Conservation (phyloP, 2,888 invertebrate species). For the Timema cristinae region DNA sequence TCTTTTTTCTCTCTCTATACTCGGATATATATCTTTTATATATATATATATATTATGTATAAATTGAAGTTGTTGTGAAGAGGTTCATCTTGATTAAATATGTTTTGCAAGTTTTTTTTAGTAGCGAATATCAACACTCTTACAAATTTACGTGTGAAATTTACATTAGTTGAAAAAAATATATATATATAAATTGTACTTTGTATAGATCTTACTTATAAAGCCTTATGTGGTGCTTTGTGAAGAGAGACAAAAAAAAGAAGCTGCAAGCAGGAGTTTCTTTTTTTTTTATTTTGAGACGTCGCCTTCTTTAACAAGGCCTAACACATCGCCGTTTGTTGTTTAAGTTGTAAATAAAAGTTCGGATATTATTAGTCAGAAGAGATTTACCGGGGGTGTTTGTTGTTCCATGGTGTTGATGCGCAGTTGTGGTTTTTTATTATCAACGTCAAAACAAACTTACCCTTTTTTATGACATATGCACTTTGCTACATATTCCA, state of each 20-base stretch:
- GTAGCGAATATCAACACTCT: not conserved
- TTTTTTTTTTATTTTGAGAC: not conserved
- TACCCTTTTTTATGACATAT: not conserved
- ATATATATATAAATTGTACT: conserved; percentile 8
- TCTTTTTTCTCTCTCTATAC: conserved; percentile 13
- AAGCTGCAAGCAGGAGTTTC: conserved; percentile 7
- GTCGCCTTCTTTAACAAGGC: conserved; percentile 20
- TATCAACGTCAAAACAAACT: not conserved
- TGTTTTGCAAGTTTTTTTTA: conserved; percentile 16
- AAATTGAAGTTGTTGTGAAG: conserved; percentile 5
- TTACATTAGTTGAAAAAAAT: not conserved
- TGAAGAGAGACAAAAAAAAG: not conserved
- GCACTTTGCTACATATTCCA: conserved; percentile 23
- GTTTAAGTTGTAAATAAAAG: conserved; percentile 12
- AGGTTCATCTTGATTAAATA: not conserved
- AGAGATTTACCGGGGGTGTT: conserved; percentile 27
- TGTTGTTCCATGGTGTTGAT: conserved; percentile 24
- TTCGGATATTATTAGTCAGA: conserved; percentile 11
- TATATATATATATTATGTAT: conserved; percentile 13
- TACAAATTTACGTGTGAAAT: not conserved
- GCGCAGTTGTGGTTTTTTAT: conserved; percentile 22
- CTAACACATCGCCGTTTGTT: conserved; percentile 21
- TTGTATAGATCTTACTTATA: not conserved
- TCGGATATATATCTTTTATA: conserved; percentile 21
- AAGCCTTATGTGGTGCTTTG: conserved; percentile 10